Percentiles rank a stretch among this genome's conserved stretches.
Conservation (phyloP, 1,140 invertebrate genomes). For the Drosophila pachea region DNA sequence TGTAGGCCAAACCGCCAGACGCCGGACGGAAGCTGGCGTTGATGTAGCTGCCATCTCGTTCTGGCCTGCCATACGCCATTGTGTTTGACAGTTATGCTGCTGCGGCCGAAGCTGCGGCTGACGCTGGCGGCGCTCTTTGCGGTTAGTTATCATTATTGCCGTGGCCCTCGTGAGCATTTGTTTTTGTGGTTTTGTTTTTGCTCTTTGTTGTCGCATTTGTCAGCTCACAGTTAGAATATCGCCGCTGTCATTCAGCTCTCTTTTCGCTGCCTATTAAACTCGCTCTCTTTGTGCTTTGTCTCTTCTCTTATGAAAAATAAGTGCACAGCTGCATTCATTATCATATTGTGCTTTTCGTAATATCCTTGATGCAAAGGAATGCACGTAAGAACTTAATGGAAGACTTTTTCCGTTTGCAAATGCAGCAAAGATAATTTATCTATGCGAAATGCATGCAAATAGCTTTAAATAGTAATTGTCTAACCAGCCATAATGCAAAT, state of each 20-base stretch:
- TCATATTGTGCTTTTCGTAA: constrained; percentile 69
- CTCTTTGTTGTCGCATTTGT: constrained; percentile 63
- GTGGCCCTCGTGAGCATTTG: constrained; percentile 55
- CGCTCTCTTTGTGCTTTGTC: background rate
- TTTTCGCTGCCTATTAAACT: background rate
- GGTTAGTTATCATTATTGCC: constrained; percentile 74
- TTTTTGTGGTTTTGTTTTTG: constrained; percentile 2
- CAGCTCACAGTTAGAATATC: constrained; percentile 69
- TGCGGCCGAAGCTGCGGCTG: background rate
- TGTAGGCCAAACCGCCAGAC: constrained; percentile 67
- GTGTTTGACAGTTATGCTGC: constrained; percentile 15
- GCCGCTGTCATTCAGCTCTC: constrained; percentile 41
- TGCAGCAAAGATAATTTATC: too few species aligned
- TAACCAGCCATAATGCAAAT: too few species aligned
- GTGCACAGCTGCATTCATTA: constrained; percentile 35
- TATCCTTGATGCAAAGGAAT: constrained; percentile 68
- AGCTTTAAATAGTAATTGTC: too few species aligned
- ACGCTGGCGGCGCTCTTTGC: constrained; percentile 56
- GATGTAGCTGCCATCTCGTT: constrained; percentile 41
- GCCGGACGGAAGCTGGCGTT: constrained; percentile 34
- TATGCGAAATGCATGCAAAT: too few species aligned
- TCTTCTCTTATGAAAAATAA: background rate
- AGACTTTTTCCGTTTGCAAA: constrained; percentile 53
- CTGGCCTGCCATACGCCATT: constrained; percentile 31
- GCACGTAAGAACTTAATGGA: constrained; percentile 64